Conservation (phyloP, 2,113 vertebrate species). For the Hippocampus abdominalis region DNA sequence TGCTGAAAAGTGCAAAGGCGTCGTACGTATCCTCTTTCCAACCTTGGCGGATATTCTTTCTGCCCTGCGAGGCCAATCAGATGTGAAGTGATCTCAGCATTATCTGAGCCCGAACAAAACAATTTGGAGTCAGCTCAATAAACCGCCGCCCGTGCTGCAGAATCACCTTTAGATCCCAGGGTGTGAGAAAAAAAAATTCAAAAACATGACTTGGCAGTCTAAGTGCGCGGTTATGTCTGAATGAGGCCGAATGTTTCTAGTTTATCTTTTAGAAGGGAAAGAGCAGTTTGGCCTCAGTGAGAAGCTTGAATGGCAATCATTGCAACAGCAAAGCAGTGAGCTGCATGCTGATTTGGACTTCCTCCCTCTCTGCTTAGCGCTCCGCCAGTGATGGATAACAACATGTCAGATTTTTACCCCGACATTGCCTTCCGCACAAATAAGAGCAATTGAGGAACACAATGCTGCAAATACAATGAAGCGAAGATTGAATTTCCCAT, state of each 20-base stretch:
- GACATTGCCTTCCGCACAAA: neutral
- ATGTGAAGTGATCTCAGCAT: slow-evolving; percentile 59
- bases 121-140: slow-evolving; percentile 64
- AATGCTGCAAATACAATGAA: neutral
- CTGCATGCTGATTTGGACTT: slow-evolving; percentile 32
- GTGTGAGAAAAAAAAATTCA: too few species aligned
- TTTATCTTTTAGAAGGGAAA: slow-evolving; percentile 21
- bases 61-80: slow-evolving; percentile 32
- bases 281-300: neutral
- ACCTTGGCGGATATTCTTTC: slow-evolving; percentile 40
- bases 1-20: neutral
- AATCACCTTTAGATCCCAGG: neutral
- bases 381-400: slow-evolving; percentile 23
- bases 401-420: slow-evolving; percentile 1
- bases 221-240: neutral
- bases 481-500: neutral
- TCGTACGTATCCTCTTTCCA: slow-evolving; percentile 14
- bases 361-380: slow-evolving; percentile 3
- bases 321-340: slow-evolving; percentile 22
- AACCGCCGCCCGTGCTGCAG: slow-evolving; percentile 27
- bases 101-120: slow-evolving; percentile 57
- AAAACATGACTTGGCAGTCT: neutral
- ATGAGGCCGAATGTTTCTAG: slow-evolving; percentile 11
- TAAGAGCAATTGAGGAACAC: neutral
- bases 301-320: slow-evolving; percentile 36